Percentiles rank a stretch among this genome's conserved stretches.
These are phyloP conservation scores for Pipra filicauda DNA, from an alignment of 2,113 vertebrate genomes.

Conservation along the genomic window DNA sequence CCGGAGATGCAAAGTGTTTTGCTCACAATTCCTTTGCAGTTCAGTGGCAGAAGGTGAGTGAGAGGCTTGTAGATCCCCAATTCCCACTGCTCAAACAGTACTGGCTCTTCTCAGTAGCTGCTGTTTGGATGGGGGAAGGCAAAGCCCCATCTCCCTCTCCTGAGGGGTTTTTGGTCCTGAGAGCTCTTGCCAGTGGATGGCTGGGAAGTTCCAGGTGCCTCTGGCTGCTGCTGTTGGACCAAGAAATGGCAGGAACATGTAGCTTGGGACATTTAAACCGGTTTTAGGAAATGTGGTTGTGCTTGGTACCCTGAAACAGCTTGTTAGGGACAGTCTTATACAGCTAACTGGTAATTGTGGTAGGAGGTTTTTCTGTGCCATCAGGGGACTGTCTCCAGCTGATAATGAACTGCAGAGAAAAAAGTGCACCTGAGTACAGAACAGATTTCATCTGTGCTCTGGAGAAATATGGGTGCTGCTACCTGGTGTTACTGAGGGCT, in stretches of 20 bases:
- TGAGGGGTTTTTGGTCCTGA: background rate
- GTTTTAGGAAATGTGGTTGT: background rate
- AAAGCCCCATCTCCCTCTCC: background rate
- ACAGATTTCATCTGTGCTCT: background rate
- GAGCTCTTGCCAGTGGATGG: background rate
- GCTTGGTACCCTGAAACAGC: background rate
- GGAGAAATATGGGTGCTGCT: background rate
- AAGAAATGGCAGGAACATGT: background rate
- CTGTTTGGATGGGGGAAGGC: background rate
- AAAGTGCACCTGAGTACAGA: background rate
- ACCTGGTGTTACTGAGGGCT: accelerated
- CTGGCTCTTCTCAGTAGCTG: background rate
- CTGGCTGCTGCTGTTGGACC: background rate
- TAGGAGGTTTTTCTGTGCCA: background rate
- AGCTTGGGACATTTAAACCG: background rate
- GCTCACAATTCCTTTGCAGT: background rate
- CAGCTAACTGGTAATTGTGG: background rate
- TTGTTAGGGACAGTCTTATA: background rate
- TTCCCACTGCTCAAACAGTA: background rate
- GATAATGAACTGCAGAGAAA: background rate
- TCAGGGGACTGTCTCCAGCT: background rate
- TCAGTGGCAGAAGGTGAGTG: background rate
- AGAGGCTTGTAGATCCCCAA: background rate
- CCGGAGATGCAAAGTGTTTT: background rate
- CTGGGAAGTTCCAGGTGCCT: background rate